Conservation (phyloP, 2,113 vertebrate genomes). For the Xenus cinereus region DNA sequence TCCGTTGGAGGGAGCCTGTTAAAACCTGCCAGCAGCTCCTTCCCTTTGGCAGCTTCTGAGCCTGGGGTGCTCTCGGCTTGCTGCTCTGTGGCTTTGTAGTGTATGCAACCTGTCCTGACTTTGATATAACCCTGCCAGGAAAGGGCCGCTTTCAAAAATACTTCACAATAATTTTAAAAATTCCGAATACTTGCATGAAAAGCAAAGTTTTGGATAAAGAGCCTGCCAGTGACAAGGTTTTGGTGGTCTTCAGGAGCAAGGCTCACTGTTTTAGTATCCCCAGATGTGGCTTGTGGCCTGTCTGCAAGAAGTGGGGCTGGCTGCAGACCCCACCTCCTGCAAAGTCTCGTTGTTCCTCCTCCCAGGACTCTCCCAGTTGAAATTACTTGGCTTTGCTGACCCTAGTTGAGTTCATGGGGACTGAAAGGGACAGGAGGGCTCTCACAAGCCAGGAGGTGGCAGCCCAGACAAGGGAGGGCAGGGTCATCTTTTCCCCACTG, state of each 20-base stretch:
- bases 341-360: neutral
- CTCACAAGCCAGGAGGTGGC: neutral
- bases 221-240: neutral
- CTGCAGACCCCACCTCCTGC: neutral
- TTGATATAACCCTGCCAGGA: neutral
- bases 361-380: neutral
- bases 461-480: neutral
- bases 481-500: neutral
- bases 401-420: neutral
- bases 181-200: neutral
- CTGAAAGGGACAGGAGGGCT: neutral
- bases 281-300: too few species aligned
- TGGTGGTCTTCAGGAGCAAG: neutral
- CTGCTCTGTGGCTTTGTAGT: neutral
- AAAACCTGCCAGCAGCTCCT: slow-evolving; percentile 11
- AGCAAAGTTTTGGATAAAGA: neutral
- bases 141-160: neutral
- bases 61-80: neutral
- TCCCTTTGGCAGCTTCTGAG: neutral
- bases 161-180: neutral
- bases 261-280: neutral
- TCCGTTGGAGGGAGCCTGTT: neutral
- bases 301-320: fast-evolving
- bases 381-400: neutral
- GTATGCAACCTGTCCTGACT: neutral